Evolutionary conservation across 2,113 vertebrate genomes (phyloP).

Genomic region (Cyanistes caeruleus): DNA sequence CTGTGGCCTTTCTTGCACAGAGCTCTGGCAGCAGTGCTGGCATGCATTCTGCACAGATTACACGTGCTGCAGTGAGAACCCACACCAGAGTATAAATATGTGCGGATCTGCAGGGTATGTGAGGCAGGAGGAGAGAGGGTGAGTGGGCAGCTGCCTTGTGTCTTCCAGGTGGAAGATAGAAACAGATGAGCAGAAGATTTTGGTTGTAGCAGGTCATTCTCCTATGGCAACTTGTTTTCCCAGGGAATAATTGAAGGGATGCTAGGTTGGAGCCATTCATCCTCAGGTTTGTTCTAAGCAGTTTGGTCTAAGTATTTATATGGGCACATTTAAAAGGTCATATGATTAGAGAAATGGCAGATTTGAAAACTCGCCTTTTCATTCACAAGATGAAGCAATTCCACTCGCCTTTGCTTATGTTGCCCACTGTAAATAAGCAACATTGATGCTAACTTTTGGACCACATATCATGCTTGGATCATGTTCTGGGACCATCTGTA

Average conservation of each 20-base stretch:
- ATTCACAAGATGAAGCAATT: neutral
- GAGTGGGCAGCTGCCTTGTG: neutral
- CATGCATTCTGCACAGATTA: neutral
- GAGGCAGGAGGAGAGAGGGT: neutral
- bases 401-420: neutral
- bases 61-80: accelerated
- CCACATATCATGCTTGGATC: neutral
- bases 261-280: neutral
- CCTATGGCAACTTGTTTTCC: neutral
- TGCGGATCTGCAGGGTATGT: neutral
- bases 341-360: neutral
- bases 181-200: neutral
- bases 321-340: neutral
- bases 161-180: neutral
- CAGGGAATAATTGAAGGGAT: neutral
- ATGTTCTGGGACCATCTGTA: neutral
- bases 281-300: neutral
- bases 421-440: neutral
- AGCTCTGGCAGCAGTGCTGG: neutral
- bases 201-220: neutral
- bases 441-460: neutral
- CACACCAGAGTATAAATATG: accelerated
- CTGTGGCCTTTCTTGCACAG: neutral
- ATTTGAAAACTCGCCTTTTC: neutral
- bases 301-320: neutral